phyloP scores from a whole-genome alignment of 2,888 invertebrate species.

The Sympetrum striolatum region DNA sequence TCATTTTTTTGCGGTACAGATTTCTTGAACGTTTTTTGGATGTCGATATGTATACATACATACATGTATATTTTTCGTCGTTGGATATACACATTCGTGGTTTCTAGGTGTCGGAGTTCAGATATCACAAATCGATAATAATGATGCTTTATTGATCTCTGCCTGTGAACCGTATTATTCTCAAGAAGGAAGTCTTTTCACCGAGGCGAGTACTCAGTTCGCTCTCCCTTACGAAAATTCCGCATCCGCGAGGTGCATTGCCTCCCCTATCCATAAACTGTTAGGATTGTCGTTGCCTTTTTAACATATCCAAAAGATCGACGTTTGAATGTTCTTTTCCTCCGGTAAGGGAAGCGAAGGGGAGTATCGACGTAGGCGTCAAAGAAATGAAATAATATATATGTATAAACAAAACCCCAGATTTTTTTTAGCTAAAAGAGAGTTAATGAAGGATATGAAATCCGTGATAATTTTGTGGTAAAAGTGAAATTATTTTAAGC shows the following conservation, averaged over 20 bases:
- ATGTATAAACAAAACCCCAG: slow-evolving; percentile 9
- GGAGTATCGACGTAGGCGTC: background rate
- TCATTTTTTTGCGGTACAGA: background rate
- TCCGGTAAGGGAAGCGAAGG: background rate
- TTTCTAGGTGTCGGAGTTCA: background rate
- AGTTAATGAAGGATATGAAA: slow-evolving; percentile 1
- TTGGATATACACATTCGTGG: background rate
- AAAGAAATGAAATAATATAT: slow-evolving; percentile 11
- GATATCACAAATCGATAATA: background rate
- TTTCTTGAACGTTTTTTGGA: background rate
- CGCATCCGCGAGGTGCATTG: background rate
- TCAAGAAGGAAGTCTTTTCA: background rate
- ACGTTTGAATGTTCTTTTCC: background rate
- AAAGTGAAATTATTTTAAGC: slow-evolving; percentile 37
- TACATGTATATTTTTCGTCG: background rate
- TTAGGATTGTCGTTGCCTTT: slow-evolving; percentile 34
- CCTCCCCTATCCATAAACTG: background rate
- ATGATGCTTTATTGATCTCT: background rate
- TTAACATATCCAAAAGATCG: background rate
- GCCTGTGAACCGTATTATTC: background rate
- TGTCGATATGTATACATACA: background rate
- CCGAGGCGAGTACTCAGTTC: background rate
- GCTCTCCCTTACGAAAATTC: background rate
- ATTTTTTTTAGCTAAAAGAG: slow-evolving; percentile 19
- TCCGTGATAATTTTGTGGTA: slow-evolving; percentile 42